Evolutionary conservation across 2,797 vertebrate species (phyloP), one percentile per base, ranked within the genome.

Genomic region (Florisuga fusca): DNA sequence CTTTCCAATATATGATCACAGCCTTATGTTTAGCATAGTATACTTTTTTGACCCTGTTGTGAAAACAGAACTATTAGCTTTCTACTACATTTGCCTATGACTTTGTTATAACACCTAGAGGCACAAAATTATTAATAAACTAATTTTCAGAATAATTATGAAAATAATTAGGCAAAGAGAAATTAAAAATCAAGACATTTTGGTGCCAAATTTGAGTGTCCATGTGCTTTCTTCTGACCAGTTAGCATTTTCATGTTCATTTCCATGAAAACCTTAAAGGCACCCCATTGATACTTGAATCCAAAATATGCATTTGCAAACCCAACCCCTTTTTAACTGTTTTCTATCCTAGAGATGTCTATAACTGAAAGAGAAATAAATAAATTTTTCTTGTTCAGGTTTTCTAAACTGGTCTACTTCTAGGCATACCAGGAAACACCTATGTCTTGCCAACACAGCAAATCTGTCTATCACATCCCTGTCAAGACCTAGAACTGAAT

Each of bases 361-460:
- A 6, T 12, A 50, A 15, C 0, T 33, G 61, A 15, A 10, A 31
- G 27, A 31, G 27, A 41, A 33, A 12, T 13, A 8, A 29, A 23
- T 21, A 18, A 8, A 38, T 31, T 45, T 33, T 59, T 15, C 38
- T 2, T 3, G 17, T 11, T 6, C 26, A 27, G 48, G 12, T 66
- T 50, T 23, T 23, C 7, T 34, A 9, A 29, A 36, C 20, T 48
- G 67, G 9, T 66, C 34, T 59, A 51, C 38, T 46, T 21, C 69
- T 25, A 58, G 54, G 2, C 27, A 12, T 31, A 15, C 50, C 41
- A 75, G 50, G 54, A 43, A 23, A 38, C 4, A 22, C 31, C 4
- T 1, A 4, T 0, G 2, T 26, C 12, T 15, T 51, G 59, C 19
- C 41, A 51, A 11, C 43, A 18, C 9, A n/a, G 73, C 8, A 38